These are phyloP conservation scores for Neolamprologus variostigma DNA, from an alignment of 2,113 vertebrate species.

Conservation along the genomic window DNA sequence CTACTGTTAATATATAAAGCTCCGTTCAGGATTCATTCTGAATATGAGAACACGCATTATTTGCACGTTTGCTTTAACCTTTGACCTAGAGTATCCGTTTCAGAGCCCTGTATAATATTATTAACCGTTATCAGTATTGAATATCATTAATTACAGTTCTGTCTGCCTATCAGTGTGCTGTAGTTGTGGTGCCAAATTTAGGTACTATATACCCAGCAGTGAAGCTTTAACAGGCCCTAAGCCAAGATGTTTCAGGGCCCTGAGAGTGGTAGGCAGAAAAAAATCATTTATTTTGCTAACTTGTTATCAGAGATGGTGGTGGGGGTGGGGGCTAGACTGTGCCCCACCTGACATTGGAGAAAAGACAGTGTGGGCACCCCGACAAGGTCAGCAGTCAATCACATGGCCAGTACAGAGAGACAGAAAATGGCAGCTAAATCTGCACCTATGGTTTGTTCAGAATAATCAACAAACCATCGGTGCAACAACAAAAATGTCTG, in stretches of 20 bases:
- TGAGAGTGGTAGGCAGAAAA: rapidly evolving
- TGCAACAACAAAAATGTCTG: too few relatives aligned
- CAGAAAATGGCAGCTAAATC: not conserved
- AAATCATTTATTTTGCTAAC: not conserved
- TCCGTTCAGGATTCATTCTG: not conserved
- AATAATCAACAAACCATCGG: not conserved
- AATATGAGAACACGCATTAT: not conserved
- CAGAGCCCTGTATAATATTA: not conserved
- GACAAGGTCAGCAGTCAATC: not conserved
- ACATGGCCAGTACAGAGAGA: not conserved
- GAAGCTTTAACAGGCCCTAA: not conserved
- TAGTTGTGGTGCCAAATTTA: not conserved
- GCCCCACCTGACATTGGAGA: not conserved
- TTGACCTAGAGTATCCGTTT: not conserved
- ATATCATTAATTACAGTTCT: not conserved
- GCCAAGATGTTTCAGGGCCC: not conserved
- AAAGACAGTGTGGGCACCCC: not conserved
- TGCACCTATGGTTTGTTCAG: not conserved
- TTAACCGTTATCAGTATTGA: not conserved
- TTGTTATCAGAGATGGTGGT: not conserved
- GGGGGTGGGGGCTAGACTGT: not conserved
- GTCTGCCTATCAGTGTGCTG: not conserved
- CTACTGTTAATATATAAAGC: not conserved
- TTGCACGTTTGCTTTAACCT: not conserved
- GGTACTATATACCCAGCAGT: not conserved